Conservation (phyloP, 64 coral and sea anemone species). For the Pocillopora verrucosa region DNA sequence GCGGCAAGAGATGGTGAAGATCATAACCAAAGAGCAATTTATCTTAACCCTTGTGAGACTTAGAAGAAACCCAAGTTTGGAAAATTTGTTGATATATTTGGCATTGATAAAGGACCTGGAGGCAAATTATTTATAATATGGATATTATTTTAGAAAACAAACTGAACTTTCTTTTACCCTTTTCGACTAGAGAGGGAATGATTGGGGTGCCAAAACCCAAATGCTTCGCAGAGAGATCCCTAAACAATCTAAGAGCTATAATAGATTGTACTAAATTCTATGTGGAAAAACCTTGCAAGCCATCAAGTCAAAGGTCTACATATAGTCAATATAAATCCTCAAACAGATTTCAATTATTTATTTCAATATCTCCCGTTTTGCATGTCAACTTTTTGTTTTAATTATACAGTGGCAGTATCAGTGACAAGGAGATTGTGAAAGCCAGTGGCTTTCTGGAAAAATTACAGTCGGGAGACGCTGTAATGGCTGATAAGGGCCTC, state of each 20-base stretch:
- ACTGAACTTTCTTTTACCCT: slow-evolving; percentile 40
- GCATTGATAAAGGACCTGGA: slow-evolving; percentile 32
- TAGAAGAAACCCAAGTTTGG: slow-evolving; percentile 36
- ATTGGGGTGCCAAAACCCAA: slow-evolving; percentile 18
- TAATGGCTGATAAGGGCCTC: slow-evolving; percentile 49
- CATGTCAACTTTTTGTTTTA: slow-evolving; percentile 40
- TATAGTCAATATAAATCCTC: slow-evolving; percentile 51
- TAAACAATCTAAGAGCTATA: slow-evolving; percentile 73
- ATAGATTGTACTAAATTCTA: slow-evolving; percentile 76
- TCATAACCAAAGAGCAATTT: slow-evolving; percentile 54
- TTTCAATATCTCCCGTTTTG: slow-evolving; percentile 30
- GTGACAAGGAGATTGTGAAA: slow-evolving; percentile 47
- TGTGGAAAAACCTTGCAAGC: slow-evolving; percentile 63
- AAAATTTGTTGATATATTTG: slow-evolving; percentile 45
- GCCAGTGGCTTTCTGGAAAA: slow-evolving; percentile 36
- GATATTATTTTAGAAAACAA: slow-evolving; percentile 11
- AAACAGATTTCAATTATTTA: slow-evolving; percentile 41
- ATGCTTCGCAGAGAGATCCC: slow-evolving; percentile 41
- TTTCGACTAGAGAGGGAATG: slow-evolving; percentile 37
- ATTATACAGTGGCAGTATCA: slow-evolving; percentile 54
- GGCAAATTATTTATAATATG: slow-evolving; percentile 40
- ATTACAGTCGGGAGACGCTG: slow-evolving; percentile 5
- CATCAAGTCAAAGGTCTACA: slow-evolving; percentile 60
- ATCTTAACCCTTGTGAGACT: slow-evolving; percentile 37
- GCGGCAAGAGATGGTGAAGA: slow-evolving; percentile 19